These are phyloP conservation scores for Tridacna gigas DNA, from an alignment of 2,888 invertebrate genomes.

Conservation along the genomic window DNA sequence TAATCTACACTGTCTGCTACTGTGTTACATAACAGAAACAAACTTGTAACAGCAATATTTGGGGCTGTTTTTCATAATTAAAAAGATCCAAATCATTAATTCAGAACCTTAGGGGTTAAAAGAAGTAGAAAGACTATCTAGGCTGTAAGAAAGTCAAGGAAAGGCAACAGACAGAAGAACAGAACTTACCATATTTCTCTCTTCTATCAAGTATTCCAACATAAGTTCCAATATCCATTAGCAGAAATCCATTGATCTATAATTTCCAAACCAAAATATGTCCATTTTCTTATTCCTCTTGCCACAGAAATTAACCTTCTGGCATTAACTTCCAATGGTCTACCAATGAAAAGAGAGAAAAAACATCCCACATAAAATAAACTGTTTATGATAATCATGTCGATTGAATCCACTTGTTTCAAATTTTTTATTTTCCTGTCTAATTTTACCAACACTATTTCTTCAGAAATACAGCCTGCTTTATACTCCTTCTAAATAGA, in stretches of 20 bases:
- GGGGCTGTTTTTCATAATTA: no score
- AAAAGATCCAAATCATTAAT: no score
- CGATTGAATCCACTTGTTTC: background rate
- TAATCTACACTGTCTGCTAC: background rate
- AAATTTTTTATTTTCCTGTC: no score
- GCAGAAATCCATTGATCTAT: conserved; percentile 17
- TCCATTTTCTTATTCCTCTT: conserved; percentile 5
- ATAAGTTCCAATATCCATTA: conserved; percentile 21
- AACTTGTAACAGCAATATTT: no score
- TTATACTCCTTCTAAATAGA: no score
- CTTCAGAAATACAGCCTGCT: no score
- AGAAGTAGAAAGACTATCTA: no score
- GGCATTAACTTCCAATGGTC: background rate
- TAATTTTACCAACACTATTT: no score
- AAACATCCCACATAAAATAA: conserved; percentile 18
- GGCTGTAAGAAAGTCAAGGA: background rate
- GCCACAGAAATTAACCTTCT: conserved; percentile 2
- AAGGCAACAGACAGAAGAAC: background rate
- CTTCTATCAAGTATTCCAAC: conserved; percentile 19
- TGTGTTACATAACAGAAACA: background rate
- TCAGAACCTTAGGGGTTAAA: no score
- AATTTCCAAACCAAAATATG: background rate
- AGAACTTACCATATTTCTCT: conserved; percentile 22
- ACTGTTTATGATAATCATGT: conserved; percentile 13
- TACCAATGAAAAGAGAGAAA: conserved; percentile 17